Conservation (phyloP, 2,888 invertebrate species). For the Tenthredo scrophulariae region DNA sequence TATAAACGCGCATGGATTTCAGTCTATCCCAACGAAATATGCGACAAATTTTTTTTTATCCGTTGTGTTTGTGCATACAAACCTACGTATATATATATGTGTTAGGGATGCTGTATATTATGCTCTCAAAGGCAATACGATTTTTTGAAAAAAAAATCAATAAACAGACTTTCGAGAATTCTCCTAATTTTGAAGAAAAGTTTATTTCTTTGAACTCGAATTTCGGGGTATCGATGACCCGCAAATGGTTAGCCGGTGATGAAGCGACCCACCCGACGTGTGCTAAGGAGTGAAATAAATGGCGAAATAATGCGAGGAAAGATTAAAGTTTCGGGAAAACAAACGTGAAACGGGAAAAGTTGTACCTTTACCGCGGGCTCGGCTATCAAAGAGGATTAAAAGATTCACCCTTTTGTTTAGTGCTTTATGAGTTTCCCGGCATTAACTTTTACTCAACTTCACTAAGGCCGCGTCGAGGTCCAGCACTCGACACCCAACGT, state of each 20-base stretch:
- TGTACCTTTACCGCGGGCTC: background rate
- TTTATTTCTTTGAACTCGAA: too few relatives aligned
- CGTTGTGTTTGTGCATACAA: background rate
- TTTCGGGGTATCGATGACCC: background rate
- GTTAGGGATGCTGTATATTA: background rate
- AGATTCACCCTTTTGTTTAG: conserved; percentile 48
- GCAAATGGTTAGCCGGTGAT: background rate
- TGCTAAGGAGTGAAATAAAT: background rate
- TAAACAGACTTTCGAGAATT: too few relatives aligned
- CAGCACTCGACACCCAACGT: background rate
- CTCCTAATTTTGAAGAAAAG: too few relatives aligned
- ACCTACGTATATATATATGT: background rate
- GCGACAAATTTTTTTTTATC: background rate
- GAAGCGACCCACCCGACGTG: background rate
- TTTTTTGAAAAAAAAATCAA: too few relatives aligned
- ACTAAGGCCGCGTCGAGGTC: background rate
- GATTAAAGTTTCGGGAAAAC: conserved; percentile 13
- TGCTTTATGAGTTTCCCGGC: conserved; percentile 41
- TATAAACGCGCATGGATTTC: conserved; percentile 33
- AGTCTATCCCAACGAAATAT: background rate
- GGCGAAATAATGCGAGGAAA: background rate
- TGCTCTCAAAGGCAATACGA: background rate
- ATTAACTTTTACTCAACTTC: conserved; percentile 37
- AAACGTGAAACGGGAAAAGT: conserved; percentile 28
- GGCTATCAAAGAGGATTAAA: conserved; percentile 50